A percentile compares a stretch with the other conserved stretches of the same genome.
Evolutionary conservation across 2,113 vertebrate genomes (phyloP).

Genomic region (Empidonax alnorum): DNA sequence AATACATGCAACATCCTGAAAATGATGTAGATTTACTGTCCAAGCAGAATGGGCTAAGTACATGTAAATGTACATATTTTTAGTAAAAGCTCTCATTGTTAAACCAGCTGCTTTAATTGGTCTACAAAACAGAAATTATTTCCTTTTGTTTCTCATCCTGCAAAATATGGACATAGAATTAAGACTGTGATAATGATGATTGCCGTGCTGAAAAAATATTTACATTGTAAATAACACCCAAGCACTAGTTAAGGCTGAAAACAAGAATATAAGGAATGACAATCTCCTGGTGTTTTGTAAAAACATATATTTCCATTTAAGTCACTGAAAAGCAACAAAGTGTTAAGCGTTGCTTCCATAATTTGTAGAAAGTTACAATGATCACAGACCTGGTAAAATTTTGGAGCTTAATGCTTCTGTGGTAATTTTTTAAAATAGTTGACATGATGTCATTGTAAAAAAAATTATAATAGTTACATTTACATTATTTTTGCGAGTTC

Average conservation of each 20-base stretch:
- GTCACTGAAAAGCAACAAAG: not conserved
- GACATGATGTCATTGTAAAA: not conserved
- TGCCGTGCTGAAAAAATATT: conserved; percentile 36
- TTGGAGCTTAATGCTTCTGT: not conserved
- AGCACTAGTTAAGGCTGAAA: conserved; percentile 16
- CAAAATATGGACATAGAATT: not conserved
- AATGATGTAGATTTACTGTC: not conserved
- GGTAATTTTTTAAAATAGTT: not conserved
- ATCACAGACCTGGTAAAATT: not conserved
- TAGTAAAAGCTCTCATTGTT: not conserved
- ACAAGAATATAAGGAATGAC: not conserved
- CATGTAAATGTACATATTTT: not conserved
- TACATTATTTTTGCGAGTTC: not conserved
- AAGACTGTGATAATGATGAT: not conserved
- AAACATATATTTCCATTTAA: conserved; percentile 16
- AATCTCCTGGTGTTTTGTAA: conserved; percentile 36
- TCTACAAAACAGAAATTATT: conserved; percentile 1
- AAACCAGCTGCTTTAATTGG: conserved; percentile 8
- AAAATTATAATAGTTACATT: not conserved
- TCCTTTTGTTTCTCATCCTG: not conserved
- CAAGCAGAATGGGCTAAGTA: not conserved
- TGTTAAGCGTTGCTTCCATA: not conserved
- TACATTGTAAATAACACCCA: conserved; percentile 26
- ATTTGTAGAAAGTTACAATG: not conserved
- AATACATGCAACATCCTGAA: not conserved